Percentiles rank a stretch among this genome's conserved stretches.
Evolutionary conservation across 2,797 vertebrate genomes (phyloP).

Genomic region (Antrozous pallidus): DNA sequence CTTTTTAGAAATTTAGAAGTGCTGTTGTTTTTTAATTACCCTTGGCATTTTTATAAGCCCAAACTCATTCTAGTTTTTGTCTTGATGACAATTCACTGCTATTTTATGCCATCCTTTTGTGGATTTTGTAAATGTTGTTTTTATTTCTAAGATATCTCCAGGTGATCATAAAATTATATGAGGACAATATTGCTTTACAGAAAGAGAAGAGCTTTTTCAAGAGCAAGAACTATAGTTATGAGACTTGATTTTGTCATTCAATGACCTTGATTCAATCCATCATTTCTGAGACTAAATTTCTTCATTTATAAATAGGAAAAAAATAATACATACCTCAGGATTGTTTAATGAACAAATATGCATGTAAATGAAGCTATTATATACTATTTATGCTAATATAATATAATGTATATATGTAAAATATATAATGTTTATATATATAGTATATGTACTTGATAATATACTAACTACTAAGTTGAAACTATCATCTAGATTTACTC

Average conservation of each 20-base stretch:
- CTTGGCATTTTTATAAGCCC: conserved; percentile 17
- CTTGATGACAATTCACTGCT: conserved; percentile 42
- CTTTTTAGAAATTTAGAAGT: conserved; percentile 39
- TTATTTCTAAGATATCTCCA: conserved; percentile 31
- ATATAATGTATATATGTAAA: not conserved
- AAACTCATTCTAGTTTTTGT: conserved; percentile 42
- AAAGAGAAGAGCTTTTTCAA: conserved; percentile 14
- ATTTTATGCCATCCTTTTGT: conserved; percentile 35
- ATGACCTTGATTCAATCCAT: not conserved
- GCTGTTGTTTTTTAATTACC: conserved; percentile 19
- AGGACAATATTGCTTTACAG: not conserved
- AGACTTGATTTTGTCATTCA: not conserved
- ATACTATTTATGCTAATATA: not conserved
- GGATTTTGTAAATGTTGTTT: conserved; percentile 26
- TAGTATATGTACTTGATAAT: not conserved
- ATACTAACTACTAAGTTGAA: not conserved
- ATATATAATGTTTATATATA: not conserved
- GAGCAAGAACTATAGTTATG: not conserved
- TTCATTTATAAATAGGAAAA: not conserved
- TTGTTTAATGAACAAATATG: not conserved
- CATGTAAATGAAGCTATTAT: not conserved
- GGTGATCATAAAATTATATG: conserved; percentile 29
- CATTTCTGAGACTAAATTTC: not conserved
- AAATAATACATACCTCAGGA: not conserved
- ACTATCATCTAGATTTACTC: not conserved